Evolutionary conservation across 2,113 vertebrate genomes (phyloP).

Genomic region (Mola mola): DNA sequence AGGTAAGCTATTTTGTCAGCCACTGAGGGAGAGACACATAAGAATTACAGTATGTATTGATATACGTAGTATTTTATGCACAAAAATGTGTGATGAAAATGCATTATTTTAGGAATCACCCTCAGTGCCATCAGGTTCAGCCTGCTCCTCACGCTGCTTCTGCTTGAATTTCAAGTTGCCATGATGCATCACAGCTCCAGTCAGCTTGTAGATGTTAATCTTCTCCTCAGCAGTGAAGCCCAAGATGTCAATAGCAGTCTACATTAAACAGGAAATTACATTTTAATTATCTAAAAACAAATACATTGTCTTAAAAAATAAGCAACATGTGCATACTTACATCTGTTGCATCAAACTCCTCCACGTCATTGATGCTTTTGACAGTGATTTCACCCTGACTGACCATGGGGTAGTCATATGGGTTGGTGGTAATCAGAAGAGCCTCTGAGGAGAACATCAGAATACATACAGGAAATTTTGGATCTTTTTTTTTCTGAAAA

Average conservation of each 20-base stretch:
- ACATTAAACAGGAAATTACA: neutral
- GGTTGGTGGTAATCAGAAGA: constrained; percentile 76
- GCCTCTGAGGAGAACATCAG: constrained; percentile 53
- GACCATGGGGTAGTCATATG: constrained; percentile 76
- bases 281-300: constrained; percentile 2
- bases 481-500: neutral
- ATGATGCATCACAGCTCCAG: constrained; percentile 23
- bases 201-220: constrained; percentile 40
- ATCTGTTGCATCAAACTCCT: constrained; percentile 70
- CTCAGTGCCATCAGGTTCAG: constrained; percentile 76
- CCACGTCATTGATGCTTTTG: constrained; percentile 66
- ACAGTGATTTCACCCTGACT: constrained; percentile 72
- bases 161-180: constrained; percentile 70
- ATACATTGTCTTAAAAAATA: too few relatives aligned
- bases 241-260: constrained; percentile 82
- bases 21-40: constrained; percentile 37
- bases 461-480: too few relatives aligned
- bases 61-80: neutral
- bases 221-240: constrained; percentile 89
- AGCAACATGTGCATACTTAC: too few relatives aligned
- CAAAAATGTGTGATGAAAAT: neutral
- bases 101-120: constrained; percentile 79
- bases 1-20: constrained; percentile 78
- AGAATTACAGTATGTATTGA: neutral
- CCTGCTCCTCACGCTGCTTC: constrained; percentile 79